Conservation (phyloP, 2,888 invertebrate species). For the Drosophila multiciliata region DNA sequence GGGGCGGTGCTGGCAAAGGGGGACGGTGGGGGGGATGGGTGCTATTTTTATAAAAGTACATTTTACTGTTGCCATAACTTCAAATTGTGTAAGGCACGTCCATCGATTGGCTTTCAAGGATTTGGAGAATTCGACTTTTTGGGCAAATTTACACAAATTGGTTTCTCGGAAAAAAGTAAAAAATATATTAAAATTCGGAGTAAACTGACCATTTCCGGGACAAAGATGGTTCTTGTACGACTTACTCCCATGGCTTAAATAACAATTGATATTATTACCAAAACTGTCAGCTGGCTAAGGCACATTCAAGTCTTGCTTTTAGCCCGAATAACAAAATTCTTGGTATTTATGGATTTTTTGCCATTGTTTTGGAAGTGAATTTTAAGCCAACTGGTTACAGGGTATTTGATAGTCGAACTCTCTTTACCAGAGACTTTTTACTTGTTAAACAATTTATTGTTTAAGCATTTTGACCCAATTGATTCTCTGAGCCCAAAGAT, state of each 20-base stretch:
- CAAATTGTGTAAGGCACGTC: not conserved
- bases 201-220: no score
- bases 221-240: no score
- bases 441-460: not conserved
- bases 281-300: no score
- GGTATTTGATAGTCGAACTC: not conserved
- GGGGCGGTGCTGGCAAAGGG: not conserved
- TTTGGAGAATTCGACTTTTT: not conserved
- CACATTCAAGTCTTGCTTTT: no score
- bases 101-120: not conserved
- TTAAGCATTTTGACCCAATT: not conserved
- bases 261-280: no score
- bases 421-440: not conserved
- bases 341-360: no score
- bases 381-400: not conserved
- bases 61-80: not conserved
- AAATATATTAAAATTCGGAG: not conserved
- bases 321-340: no score
- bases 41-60: not conserved
- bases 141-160: not conserved
- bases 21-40: no score
- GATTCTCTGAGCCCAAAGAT: not conserved
- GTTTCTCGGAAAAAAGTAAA: not conserved
- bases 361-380: no score
- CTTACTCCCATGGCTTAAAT: no score